A percentile compares a stretch with the other conserved stretches of the same genome.
These are phyloP conservation scores for Ianthella basta DNA, from an alignment of 37 sponge, comb jelly and placozoan species.

Conservation along the genomic window DNA sequence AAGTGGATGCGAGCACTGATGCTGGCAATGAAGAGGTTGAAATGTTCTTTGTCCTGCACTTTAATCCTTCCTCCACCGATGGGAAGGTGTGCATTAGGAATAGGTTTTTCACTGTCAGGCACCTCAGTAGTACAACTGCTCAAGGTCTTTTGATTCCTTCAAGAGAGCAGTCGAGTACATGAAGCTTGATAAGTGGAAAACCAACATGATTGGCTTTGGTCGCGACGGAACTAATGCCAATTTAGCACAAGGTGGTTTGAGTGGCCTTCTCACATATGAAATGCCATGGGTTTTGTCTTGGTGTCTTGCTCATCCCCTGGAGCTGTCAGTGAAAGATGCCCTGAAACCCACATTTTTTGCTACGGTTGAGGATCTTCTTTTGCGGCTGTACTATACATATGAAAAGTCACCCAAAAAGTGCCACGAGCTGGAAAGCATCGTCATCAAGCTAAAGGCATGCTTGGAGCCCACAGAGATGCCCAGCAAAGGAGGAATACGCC, in stretches of 20 bases:
- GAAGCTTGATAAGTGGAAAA: constrained; percentile 16
- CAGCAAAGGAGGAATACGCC: constrained; percentile 49
- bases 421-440: constrained; percentile 55
- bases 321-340: constrained; percentile 72
- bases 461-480: constrained; percentile 54
- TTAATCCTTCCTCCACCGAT: constrained; percentile 32
- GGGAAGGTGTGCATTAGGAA: constrained; percentile 29
- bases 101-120: constrained; percentile 26
- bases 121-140: constrained; percentile 26
- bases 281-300: constrained; percentile 61
- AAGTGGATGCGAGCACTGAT: constrained; percentile 51
- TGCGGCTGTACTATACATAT: constrained; percentile 58
- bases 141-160: constrained; percentile 35
- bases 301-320: constrained; percentile 73
- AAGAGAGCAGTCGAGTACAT: constrained; percentile 37
- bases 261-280: constrained; percentile 37
- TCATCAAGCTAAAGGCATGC: constrained; percentile 48
- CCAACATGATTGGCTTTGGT: constrained; percentile 63
- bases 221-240: constrained; percentile 69
- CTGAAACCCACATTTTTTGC: constrained; percentile 45
- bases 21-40: constrained; percentile 49
- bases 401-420: constrained; percentile 74
- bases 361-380: constrained; percentile 58
- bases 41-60: constrained; percentile 31
- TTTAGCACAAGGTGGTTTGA: constrained; percentile 54